A percentile compares a stretch with the other conserved stretches of the same genome.
These are phyloP conservation scores for Acipenser transmontanus DNA, from an alignment of 2,797 vertebrate species.

Conservation along the genomic window DNA sequence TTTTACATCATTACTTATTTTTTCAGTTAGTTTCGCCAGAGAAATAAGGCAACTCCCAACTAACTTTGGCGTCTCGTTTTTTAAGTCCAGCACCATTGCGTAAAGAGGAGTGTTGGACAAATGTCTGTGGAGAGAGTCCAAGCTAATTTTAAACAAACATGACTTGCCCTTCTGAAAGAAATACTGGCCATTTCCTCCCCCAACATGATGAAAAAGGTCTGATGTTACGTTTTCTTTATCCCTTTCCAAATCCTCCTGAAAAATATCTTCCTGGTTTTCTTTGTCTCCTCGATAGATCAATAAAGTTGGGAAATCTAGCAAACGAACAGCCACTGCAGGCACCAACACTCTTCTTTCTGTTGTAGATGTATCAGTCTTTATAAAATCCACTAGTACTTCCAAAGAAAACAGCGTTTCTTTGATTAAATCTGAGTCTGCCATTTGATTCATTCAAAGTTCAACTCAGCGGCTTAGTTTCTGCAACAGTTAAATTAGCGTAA, in stretches of 20 bases:
- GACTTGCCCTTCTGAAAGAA: conserved; percentile 78
- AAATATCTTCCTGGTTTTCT: neutral
- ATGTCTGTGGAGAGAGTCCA: conserved; percentile 47
- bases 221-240: conserved; percentile 12
- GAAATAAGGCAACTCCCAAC: conserved; percentile 64
- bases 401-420: conserved; percentile 60
- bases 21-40: conserved; percentile 41
- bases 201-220: neutral
- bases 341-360: conserved; percentile 18
- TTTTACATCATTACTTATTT: conserved; percentile 42
- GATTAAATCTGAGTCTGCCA: neutral
- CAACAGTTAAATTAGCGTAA: no score
- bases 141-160: conserved; percentile 71
- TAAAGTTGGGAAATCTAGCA: conserved; percentile 77
- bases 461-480: no score
- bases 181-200: conserved; percentile 19
- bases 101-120: conserved; percentile 58
- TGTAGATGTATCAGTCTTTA: conserved; percentile 39
- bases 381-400: conserved; percentile 67
- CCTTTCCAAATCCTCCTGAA: conserved; percentile 10
- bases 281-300: conserved; percentile 45
- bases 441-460: neutral
- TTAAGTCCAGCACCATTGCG: conserved; percentile 60
- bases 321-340: conserved; percentile 60
- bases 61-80: conserved; percentile 47